Conservation (phyloP, 2,797 vertebrate genomes). For the Picus viridis region DNA sequence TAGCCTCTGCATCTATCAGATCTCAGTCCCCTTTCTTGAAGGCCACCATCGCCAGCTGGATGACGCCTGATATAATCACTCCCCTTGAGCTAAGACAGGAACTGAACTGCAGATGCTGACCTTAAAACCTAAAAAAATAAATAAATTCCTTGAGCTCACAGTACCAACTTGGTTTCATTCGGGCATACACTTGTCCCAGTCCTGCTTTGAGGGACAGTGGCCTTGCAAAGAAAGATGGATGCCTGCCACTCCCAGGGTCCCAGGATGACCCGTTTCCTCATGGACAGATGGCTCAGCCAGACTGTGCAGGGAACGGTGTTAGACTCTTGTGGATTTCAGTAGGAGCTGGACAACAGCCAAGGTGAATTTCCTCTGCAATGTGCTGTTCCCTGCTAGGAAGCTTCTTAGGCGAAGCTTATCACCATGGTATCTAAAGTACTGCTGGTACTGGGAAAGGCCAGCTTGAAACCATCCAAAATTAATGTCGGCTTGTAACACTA, state of each 20-base stretch:
- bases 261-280: background rate
- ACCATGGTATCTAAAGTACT: conserved; percentile 54
- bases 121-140: background rate
- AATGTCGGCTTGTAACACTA: background rate
- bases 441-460: background rate
- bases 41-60: background rate
- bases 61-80: background rate
- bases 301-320: background rate
- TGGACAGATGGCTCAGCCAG: background rate
- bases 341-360: background rate
- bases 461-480: conserved; percentile 28
- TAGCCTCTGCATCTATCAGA: background rate
- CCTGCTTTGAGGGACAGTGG: background rate
- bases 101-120: background rate
- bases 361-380: conserved; percentile 33
- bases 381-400: background rate
- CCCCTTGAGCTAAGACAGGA: background rate
- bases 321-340: background rate
- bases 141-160: background rate
- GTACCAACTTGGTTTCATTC: background rate
- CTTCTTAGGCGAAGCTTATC: conserved; percentile 39
- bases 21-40: background rate
- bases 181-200: background rate
- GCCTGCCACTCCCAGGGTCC: rapidly evolving
- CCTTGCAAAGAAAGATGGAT: background rate